These are phyloP conservation scores for Heteromyza rotundicornis DNA, from an alignment of 2,888 invertebrate genomes.

Conservation along the genomic window DNA sequence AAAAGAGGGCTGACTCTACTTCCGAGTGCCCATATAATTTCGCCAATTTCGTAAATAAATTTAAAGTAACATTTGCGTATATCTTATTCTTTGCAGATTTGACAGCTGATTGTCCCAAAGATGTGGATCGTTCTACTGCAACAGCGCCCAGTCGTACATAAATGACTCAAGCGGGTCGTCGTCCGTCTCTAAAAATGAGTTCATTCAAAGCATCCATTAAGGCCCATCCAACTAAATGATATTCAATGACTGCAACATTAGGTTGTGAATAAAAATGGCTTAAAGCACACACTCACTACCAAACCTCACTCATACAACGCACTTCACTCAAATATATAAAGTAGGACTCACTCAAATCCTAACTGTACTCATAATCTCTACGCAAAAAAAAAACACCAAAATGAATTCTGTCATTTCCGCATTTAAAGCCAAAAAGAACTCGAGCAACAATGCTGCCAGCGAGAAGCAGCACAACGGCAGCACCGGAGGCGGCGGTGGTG, in stretches of 20 bases:
- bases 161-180: no score
- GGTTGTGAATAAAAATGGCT: conserved; percentile 8
- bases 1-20: no score
- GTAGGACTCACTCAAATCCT: background rate
- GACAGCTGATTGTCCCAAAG: no score
- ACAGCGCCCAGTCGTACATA: no score
- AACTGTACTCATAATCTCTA: conserved; percentile 5
- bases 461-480: conserved; percentile 21
- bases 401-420: conserved; percentile 64
- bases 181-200: no score
- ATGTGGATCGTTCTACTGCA: no score
- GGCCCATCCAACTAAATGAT: background rate
- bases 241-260: background rate
- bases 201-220: background rate
- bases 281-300: background rate
- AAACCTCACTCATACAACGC: conserved; percentile 16
- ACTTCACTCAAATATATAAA: background rate
- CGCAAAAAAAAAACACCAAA: conserved; percentile 30
- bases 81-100: no score
- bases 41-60: no score
- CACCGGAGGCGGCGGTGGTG: conserved; percentile 13
- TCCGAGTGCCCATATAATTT: no score
- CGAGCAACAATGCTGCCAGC: conserved; percentile 31
- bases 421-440: conserved; percentile 59
- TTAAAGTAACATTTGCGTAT: no score